Evolutionary conservation across 2,113 vertebrate species (phyloP).

Genomic region (Okapia johnstoni): DNA sequence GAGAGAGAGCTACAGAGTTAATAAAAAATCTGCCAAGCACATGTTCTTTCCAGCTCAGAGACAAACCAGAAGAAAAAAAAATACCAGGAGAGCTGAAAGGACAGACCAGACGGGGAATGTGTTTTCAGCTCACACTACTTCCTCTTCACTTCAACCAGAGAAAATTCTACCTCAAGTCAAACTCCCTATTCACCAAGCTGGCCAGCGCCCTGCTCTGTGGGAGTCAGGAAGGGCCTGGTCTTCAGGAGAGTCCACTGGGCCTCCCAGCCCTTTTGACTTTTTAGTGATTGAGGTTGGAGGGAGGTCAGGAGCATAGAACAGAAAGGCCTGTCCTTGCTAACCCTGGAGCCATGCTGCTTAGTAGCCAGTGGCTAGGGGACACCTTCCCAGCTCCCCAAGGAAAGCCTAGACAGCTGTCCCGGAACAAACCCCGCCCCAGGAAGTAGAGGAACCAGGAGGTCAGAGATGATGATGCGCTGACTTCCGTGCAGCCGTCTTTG

Average conservation of each 20-base stretch:
- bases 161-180: constrained; percentile 52
- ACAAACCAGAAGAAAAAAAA: constrained; percentile 62
- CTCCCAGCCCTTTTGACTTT: not conserved
- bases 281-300: not conserved
- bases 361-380: not conserved
- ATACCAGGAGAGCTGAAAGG: constrained; percentile 49
- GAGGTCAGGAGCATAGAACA: not conserved
- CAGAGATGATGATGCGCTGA: not conserved
- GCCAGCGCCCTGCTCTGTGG: not conserved
- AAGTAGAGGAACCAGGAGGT: not conserved
- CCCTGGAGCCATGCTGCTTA: not conserved
- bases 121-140: constrained; percentile 67
- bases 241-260: not conserved
- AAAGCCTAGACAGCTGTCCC: not conserved
- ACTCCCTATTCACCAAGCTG: not conserved
- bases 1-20: constrained; percentile 62
- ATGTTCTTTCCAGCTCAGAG: constrained; percentile 78
- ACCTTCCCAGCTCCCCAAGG: not conserved
- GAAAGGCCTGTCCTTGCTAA: not conserved
- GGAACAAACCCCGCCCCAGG: not conserved
- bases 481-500: not conserved
- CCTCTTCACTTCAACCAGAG: constrained; percentile 70
- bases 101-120: constrained; percentile 64
- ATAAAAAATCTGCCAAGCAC: constrained; percentile 85
- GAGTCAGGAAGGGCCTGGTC: not conserved